Conservation (phyloP, 2,113 vertebrate species). For the Barbus barbus region DNA sequence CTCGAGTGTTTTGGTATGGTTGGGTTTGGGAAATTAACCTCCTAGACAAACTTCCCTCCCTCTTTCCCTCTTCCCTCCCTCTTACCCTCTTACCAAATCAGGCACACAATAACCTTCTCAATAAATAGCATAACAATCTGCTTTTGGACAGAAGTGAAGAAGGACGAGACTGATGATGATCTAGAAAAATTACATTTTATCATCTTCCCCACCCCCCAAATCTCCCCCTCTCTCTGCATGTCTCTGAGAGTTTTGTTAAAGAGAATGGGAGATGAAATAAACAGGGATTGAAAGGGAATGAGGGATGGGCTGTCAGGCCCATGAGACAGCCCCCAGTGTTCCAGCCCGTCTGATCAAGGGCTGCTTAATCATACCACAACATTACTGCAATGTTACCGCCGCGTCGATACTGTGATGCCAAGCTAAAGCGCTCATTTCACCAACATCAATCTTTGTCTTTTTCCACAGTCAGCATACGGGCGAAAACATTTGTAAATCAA, state of each 20-base stretch:
- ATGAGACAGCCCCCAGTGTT: conserved; percentile 42
- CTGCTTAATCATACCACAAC: conserved; percentile 51
- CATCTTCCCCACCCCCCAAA: not conserved
- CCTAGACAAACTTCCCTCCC: not conserved
- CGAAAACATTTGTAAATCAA: conserved; percentile 10
- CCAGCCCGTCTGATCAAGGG: conserved; percentile 49
- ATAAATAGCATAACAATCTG: conserved; percentile 40
- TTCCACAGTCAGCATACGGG: not conserved
- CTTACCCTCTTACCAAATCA: not conserved
- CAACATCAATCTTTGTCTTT: conserved; percentile 21
- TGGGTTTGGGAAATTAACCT: not conserved
- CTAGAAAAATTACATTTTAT: conserved; percentile 37
- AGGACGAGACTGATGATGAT: conserved; percentile 28
- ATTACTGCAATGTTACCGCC: conserved; percentile 30
- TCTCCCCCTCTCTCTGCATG: not conserved
- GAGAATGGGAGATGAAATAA: conserved; percentile 75
- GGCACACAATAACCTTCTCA: conserved; percentile 20
- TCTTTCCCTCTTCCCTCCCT: not conserved
- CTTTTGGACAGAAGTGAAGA: not conserved
- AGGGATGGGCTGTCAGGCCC: conserved; percentile 72
- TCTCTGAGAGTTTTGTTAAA: conserved; percentile 61
- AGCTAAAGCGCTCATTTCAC: conserved; percentile 7
- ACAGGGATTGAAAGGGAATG: conserved; percentile 74
- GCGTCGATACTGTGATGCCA: not conserved
- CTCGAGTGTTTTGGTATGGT: not conserved